A percentile compares a stretch with the other conserved stretches of the same genome.
phyloP scores from a whole-genome alignment of 2,113 vertebrate species.

The Ploceus nigricollis region DNA sequence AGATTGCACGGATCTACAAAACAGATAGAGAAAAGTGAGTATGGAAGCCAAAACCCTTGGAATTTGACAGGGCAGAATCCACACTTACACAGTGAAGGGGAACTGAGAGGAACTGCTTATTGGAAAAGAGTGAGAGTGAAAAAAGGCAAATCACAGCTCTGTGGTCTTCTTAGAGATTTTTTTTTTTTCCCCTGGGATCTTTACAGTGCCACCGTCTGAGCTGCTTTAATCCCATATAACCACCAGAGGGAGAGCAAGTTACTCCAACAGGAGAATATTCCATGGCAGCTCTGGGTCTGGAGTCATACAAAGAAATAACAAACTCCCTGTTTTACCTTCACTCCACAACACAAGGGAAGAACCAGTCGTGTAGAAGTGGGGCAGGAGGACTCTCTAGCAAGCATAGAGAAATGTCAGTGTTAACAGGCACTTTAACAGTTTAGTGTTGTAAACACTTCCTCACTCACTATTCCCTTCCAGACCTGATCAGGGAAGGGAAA shows the following conservation, averaged over 20 bases:
- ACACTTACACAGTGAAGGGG: not conserved
- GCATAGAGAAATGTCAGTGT: not conserved
- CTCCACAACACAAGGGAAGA: not conserved
- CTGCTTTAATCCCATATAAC: not conserved
- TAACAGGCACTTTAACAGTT: not conserved
- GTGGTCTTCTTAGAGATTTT: not conserved
- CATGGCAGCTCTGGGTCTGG: not conserved
- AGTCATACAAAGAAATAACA: not conserved
- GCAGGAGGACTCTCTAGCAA: not conserved
- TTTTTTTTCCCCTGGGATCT: not conserved
- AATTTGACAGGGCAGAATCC: not conserved
- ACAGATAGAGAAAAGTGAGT: conserved; percentile 99
- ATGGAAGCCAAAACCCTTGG: not conserved
- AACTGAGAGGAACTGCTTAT: not conserved
- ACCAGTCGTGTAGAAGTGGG: not conserved
- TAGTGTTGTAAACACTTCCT: not conserved
- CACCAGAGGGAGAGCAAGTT: conserved; percentile 50
- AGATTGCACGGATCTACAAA: conserved; percentile 99
- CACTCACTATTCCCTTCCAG: not conserved
- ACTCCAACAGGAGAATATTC: not conserved
- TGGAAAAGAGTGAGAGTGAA: not conserved
- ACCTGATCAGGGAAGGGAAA: not conserved
- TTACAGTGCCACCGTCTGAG: rapidly evolving
- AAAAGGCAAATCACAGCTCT: not conserved
- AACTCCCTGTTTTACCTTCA: not conserved